These are phyloP conservation scores for Ceratosolen fusciceps DNA, from an alignment of 1,140 invertebrate species.

Conservation along the genomic window DNA sequence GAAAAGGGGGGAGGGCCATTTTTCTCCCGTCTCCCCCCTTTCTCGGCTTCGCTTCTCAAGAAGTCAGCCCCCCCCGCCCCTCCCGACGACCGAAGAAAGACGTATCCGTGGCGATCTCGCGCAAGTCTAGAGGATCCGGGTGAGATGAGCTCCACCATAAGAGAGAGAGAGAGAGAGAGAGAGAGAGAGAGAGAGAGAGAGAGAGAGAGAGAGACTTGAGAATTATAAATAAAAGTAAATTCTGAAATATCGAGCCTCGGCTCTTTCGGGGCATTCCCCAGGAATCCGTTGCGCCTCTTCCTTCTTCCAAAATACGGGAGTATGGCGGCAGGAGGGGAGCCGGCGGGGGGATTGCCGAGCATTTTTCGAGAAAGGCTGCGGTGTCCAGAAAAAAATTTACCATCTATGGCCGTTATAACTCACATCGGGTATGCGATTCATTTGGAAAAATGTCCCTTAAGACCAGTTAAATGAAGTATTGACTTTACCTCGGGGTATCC, in stretches of 20 bases:
- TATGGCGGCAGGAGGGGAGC: no score
- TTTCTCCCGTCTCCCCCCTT: no score
- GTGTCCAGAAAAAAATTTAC: not conserved
- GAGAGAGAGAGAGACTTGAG: no score
- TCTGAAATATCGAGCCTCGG: slow-evolving; percentile 9
- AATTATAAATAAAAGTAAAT: slow-evolving; percentile 6
- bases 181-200: no score
- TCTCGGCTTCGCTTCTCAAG: no score
- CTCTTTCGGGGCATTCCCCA: not conserved
- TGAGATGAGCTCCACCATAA: not conserved
- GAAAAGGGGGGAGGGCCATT: not conserved
- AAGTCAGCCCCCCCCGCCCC: no score
- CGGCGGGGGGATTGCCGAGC: no score
- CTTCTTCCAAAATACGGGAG: not conserved
- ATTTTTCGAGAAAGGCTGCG: not conserved
- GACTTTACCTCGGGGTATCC: not conserved
- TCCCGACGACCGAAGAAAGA: slow-evolving; percentile 38
- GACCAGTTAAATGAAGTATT: not conserved
- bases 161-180: no score
- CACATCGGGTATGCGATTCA: not conserved
- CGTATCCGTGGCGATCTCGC: not conserved
- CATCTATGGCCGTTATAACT: slow-evolving; percentile 15
- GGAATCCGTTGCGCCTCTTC: not conserved
- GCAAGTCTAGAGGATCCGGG: not conserved
- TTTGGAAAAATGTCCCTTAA: not conserved